Base-by-base conservation (phyloP, 2,113 vertebrate species). In the Meles meles region DNA sequence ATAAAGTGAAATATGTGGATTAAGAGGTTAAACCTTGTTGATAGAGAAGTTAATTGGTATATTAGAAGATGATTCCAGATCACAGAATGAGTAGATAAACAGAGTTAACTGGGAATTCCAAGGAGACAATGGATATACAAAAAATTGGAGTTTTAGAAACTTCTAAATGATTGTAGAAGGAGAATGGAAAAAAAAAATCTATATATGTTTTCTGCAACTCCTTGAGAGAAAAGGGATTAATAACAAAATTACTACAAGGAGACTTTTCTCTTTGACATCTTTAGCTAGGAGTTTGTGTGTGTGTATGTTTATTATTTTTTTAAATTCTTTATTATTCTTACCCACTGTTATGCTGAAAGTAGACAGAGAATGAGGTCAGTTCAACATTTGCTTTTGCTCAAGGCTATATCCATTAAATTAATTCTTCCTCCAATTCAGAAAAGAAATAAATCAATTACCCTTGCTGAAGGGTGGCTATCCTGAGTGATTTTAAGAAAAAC, bases 381-480 rank as follows among this genome's bases (percentile, higher is more conserved):
- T n/a, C 71, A 81, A 96, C 52, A 63, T 86, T 74, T 88, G 47
- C 34, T 96, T 96, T 69, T 90, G 82, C 69, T 97, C 39, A 93
- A 25, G 14, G 95, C 85, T 76, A 82, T 12, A 47, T 63, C 34
- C 44, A 92, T 74, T 92, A 98, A 97, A 96, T 65, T 88, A n/a
- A 3, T 92, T 90, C 88, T 91, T 27, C 31, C 13, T 93, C n/a
- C 71, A 93, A 0, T 57, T 80, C 71, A 94, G 85, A 65, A 79
- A 31, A 98, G 83, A 79, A 88, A 87, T 80, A 55, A 97, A 95
- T 97, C 65, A 65, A 92, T 96, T 98, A 85, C 31, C 86, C 29
- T 97, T 94, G 79, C 42, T 94, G 80, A 84, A 2, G 0, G 57
- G 71, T 97, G 95, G 63, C 44, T 88, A 11, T 81, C 34, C 42